A percentile compares a stretch with the other conserved stretches of the same genome.
Evolutionary conservation across 2,888 invertebrate species (phyloP).

Genomic region (Agriotes lineatus): DNA sequence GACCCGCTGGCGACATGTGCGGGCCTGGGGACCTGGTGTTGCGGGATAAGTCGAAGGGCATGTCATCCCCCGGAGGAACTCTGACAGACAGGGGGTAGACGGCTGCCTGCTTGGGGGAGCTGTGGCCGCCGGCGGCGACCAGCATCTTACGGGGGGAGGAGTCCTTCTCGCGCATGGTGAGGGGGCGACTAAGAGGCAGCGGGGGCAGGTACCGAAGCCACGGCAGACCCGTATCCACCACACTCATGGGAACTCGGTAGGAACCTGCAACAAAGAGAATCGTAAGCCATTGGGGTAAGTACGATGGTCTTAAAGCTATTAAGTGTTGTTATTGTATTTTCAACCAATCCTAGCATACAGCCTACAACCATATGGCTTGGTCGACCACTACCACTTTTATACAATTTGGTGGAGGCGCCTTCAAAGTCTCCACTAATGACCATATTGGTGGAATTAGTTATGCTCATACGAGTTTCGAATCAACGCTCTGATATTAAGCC

Average conservation of each 20-base stretch:
- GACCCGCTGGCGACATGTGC: constrained; percentile 71
- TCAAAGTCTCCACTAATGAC: too few relatives aligned
- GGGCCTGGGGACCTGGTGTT: constrained; percentile 67
- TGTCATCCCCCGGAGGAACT: constrained; percentile 68
- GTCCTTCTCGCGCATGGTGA: constrained; percentile 91
- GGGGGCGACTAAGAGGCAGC: constrained; percentile 67
- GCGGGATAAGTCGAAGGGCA: constrained; percentile 78
- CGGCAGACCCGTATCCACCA: constrained; percentile 76
- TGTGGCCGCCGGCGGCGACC: constrained; percentile 70
- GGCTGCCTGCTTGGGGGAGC: constrained; percentile 81
- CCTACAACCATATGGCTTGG: too few relatives aligned
- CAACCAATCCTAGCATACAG: too few relatives aligned
- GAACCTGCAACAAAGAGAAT: constrained; percentile 52
- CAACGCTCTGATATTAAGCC: too few relatives aligned
- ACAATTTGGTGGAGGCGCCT: too few relatives aligned
- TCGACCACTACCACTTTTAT: too few relatives aligned
- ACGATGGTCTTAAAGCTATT: too few relatives aligned
- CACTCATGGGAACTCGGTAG: constrained; percentile 73
- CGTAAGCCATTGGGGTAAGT: too few relatives aligned
- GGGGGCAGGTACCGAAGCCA: constrained; percentile 68
- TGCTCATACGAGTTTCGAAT: too few relatives aligned
- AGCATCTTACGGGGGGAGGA: constrained; percentile 91
- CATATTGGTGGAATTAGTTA: too few relatives aligned
- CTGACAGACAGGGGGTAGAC: constrained; percentile 77
- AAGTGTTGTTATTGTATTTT: too few relatives aligned